Conservation (phyloP, 2,113 vertebrate genomes). For the Peromyscus maniculatus region DNA sequence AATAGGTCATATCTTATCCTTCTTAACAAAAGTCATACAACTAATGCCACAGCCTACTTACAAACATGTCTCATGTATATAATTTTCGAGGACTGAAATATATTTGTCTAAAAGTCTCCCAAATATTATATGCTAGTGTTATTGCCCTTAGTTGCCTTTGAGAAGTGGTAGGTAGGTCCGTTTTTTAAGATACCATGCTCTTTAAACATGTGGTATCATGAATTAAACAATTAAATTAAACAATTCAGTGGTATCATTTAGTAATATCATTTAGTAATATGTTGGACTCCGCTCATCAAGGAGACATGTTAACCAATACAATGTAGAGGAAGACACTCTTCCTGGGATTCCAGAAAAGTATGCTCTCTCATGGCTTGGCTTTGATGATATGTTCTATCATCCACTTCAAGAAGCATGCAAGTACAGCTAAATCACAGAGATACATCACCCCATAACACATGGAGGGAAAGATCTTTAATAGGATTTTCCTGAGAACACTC, state of each 20-base stretch:
- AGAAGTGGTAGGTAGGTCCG: too few relatives aligned
- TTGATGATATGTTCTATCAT: neutral
- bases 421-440: neutral
- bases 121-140: too few relatives aligned
- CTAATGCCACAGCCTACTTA: neutral
- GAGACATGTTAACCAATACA: neutral
- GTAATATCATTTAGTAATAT: neutral
- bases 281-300: neutral
- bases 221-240: too few relatives aligned
- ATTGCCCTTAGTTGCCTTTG: too few relatives aligned
- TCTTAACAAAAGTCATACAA: neutral
- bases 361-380: neutral
- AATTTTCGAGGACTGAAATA: neutral
- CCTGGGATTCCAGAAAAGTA: neutral
- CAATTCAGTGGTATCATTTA: neutral
- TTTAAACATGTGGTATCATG: too few relatives aligned
- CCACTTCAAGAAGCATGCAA: neutral
- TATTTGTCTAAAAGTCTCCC: neutral
- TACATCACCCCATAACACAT: neutral
- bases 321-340: neutral
- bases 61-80: neutral
- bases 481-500: neutral
- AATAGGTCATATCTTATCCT: neutral
- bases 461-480: neutral
- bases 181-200: too few relatives aligned